These are phyloP conservation scores for Eudorcas thomsonii DNA, from an alignment of 2,113 vertebrate species.

Conservation along the genomic window DNA sequence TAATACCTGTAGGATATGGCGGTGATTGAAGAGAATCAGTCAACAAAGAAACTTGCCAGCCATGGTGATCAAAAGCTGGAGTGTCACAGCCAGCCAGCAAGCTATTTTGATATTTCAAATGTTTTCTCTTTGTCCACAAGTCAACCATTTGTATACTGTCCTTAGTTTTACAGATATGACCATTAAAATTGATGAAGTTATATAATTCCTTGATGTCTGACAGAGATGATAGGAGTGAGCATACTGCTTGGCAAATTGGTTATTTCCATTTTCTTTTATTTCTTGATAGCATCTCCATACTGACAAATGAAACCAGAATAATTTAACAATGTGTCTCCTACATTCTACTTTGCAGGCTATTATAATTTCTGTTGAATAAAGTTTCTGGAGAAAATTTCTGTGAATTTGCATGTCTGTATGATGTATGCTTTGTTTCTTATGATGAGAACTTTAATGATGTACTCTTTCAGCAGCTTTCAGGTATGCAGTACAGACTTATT, in stretches of 20 bases:
- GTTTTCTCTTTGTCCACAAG: background rate
- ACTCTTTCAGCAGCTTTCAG: background rate
- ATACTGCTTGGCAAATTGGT: background rate
- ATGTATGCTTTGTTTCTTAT: background rate
- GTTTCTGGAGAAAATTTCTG: background rate
- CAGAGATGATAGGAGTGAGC: background rate
- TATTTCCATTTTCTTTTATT: background rate
- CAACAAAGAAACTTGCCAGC: rapidly evolving
- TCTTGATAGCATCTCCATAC: background rate
- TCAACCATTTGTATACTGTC: background rate
- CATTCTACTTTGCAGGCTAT: background rate
- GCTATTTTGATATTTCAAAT: background rate
- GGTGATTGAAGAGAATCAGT: slow-evolving; percentile 75
- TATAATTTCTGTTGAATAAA: slow-evolving; percentile 45
- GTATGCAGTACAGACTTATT: background rate
- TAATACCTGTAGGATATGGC: slow-evolving; percentile 95
- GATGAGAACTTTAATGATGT: background rate
- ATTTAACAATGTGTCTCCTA: background rate
- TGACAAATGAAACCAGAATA: background rate
- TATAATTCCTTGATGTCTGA: background rate
- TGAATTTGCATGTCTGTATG: background rate
- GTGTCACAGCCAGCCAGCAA: background rate
- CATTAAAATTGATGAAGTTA: slow-evolving; percentile 7
- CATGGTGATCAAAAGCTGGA: background rate
- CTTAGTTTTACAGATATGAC: background rate